Evolutionary conservation across 2,888 invertebrate genomes (phyloP).

Genomic region (Amblyjoppa proteus): DNA sequence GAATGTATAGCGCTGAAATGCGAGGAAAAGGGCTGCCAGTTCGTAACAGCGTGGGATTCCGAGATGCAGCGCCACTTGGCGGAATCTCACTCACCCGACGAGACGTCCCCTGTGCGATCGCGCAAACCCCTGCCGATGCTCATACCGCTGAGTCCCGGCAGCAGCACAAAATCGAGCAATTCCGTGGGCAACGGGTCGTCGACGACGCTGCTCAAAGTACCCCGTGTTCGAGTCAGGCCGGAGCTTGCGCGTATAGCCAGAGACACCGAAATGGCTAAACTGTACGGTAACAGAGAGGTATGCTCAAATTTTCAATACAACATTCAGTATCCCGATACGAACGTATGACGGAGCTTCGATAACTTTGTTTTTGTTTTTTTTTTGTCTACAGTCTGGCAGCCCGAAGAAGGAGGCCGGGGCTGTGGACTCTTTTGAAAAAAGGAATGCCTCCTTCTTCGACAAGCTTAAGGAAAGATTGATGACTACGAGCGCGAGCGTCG

Average conservation of each 20-base stretch:
- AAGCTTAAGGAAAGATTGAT: constrained; percentile 91
- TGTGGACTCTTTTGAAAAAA: constrained; percentile 86
- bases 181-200: constrained; percentile 68
- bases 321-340: not conserved
- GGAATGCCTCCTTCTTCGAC: constrained; percentile 93
- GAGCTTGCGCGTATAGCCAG: constrained; percentile 82
- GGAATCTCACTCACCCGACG: constrained; percentile 77
- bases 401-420: constrained; percentile 75
- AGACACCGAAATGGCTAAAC: constrained; percentile 80
- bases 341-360: not conserved
- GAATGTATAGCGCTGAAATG: constrained; percentile 86
- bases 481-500: constrained; percentile 86
- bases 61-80: constrained; percentile 86
- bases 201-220: constrained; percentile 80
- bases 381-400: constrained; percentile 42
- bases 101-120: constrained; percentile 70
- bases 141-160: constrained; percentile 78
- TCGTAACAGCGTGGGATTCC: constrained; percentile 87
- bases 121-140: constrained; percentile 82
- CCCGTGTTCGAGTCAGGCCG: constrained; percentile 81
- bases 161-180: constrained; percentile 69
- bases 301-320: constrained; percentile 22
- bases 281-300: constrained; percentile 80
- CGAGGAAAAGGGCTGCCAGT: constrained; percentile 86
- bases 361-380: not conserved